A percentile compares a stretch with the other conserved stretches of the same genome.
Conservation (phyloP, 2,888 invertebrate genomes). For the Drosophila peninsularis region DNA sequence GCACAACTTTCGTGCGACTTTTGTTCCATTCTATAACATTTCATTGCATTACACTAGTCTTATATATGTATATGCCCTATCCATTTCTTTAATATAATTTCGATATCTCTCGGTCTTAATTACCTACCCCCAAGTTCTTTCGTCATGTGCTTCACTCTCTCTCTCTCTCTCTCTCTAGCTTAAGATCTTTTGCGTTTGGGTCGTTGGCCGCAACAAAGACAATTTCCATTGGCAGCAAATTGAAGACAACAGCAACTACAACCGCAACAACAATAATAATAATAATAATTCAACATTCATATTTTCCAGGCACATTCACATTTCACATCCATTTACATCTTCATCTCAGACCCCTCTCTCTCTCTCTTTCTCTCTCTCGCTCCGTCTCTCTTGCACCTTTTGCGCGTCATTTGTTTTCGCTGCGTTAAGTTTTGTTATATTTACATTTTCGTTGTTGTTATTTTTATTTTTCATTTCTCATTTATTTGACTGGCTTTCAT, state of each 20-base stretch:
- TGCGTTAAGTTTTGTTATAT: conserved; percentile 52
- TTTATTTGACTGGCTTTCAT: conserved; percentile 77
- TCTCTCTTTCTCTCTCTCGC: background rate
- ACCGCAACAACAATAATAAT: conserved; percentile 15
- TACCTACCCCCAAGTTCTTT: background rate
- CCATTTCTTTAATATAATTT: background rate
- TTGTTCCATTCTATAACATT: background rate
- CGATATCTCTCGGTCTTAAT: background rate
- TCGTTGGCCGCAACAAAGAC: conserved; percentile 48
- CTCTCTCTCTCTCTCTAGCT: background rate
- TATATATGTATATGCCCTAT: background rate
- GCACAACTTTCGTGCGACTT: background rate
- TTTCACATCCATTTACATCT: conserved; percentile 51
- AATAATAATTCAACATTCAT: conserved; percentile 24
- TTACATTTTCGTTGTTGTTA: conserved; percentile 50
- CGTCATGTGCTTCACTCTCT: background rate
- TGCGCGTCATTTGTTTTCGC: conserved; percentile 65
- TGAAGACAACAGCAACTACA: conserved; percentile 43
- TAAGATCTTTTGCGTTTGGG: conserved; percentile 42
- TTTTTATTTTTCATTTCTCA: conserved; percentile 77
- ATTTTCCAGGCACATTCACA: conserved; percentile 36
- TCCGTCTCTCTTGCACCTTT: background rate
- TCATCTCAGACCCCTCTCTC: conserved; percentile 8
- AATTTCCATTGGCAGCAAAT: conserved; percentile 55
- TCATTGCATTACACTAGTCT: background rate